Conservation (phyloP, 1,140 invertebrate species). For the Ptiloglossa arizonensis region DNA sequence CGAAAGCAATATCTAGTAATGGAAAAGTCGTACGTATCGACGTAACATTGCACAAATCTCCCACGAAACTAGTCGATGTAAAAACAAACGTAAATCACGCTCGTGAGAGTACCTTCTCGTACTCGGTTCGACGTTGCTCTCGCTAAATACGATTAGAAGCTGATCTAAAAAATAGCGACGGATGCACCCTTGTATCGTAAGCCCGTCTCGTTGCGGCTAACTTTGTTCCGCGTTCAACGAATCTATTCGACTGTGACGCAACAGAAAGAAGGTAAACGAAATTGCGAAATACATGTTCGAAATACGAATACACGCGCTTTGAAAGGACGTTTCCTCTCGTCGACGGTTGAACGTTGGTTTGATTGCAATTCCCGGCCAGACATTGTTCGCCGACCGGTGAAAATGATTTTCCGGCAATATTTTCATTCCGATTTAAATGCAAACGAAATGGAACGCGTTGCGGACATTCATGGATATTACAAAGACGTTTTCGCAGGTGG, state of each 20-base stretch:
- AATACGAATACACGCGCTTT: neutral
- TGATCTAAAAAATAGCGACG: no score
- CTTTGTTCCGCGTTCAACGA: no score
- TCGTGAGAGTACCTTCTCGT: no score
- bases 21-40: no score
- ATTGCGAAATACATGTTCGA: neutral
- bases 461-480: neutral
- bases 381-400: conserved; percentile 6
- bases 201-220: neutral
- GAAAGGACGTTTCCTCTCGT: conserved; percentile 7
- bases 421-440: conserved; percentile 32
- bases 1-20: no score
- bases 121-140: no score
- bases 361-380: conserved; percentile 8
- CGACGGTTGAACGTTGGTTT: conserved; percentile 4
- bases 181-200: no score
- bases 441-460: conserved; percentile 7
- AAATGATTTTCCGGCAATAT: conserved; percentile 28
- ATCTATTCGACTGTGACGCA: neutral
- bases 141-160: no score
- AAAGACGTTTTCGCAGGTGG: neutral
- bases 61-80: no score
- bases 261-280: neutral
- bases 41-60: no score
- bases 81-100: no score